A percentile compares a stretch with the other conserved stretches of the same genome.
phyloP scores from a whole-genome alignment of 2,113 vertebrate genomes.

The Lophochroa leadbeateri region DNA sequence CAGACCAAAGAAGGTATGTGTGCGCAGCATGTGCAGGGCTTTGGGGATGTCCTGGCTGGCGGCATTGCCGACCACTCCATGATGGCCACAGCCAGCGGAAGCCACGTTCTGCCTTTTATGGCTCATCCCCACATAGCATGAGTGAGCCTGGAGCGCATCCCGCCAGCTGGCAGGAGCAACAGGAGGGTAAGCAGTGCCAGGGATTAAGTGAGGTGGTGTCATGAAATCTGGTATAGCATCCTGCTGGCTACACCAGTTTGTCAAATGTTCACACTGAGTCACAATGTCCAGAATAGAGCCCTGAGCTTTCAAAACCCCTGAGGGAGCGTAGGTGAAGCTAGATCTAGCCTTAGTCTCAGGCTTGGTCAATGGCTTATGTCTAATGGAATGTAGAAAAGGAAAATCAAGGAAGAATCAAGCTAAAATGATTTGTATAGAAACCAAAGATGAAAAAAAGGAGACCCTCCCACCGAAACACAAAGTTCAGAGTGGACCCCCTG shows the following conservation, averaged over 20 bases:
- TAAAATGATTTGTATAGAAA: not conserved
- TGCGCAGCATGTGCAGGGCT: not conserved
- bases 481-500: not conserved
- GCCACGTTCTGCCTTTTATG: not conserved
- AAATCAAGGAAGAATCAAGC: not conserved
- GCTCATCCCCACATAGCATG: not conserved
- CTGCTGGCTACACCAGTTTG: not conserved
- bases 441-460: not conserved
- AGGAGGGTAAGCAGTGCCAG: not conserved
- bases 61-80: not conserved
- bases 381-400: not conserved
- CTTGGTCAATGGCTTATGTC: not conserved
- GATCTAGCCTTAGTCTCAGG: not conserved
- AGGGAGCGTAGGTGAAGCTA: not conserved
- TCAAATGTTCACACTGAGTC: not conserved
- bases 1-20: slow-evolving; percentile 93
- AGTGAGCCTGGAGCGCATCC: not conserved
- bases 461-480: not conserved
- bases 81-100: not conserved
- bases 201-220: not conserved
- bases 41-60: not conserved
- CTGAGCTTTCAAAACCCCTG: not conserved
- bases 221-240: not conserved
- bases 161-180: not conserved
- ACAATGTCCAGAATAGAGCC: not conserved